A percentile compares a stretch with the other conserved stretches of the same genome.
Conservation (phyloP, 1,140 invertebrate genomes). For the Drosophila punjabiensis region DNA sequence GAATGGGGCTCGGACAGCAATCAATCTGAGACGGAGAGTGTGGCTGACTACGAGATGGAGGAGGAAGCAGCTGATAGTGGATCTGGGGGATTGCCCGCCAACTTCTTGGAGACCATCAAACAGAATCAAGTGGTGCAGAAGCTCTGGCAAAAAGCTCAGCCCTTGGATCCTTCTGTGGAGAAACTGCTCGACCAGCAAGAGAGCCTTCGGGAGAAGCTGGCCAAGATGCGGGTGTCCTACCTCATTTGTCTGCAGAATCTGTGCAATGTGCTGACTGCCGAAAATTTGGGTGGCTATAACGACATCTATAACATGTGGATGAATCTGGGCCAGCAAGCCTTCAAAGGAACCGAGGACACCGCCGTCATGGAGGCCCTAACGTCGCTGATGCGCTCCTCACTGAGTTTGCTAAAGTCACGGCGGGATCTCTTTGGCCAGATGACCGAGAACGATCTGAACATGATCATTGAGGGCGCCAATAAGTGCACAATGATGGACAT, state of each 20-base stretch:
- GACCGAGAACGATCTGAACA: constrained; percentile 79
- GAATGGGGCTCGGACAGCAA: constrained; percentile 53
- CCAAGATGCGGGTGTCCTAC: constrained; percentile 61
- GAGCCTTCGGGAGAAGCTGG: constrained; percentile 29
- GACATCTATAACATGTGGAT: constrained; percentile 75
- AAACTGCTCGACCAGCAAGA: constrained; percentile 33
- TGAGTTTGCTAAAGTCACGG: constrained; percentile 63
- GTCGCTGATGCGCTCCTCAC: constrained; percentile 69
- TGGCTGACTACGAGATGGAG: constrained; percentile 66
- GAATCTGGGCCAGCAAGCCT: constrained; percentile 71
- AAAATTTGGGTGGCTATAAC: constrained; percentile 67
- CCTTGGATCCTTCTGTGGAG: constrained; percentile 25
- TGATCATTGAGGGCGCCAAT: constrained; percentile 88
- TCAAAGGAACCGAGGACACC: constrained; percentile 59
- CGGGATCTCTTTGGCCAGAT: constrained; percentile 82
- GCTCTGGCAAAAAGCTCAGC: constrained; percentile 49
- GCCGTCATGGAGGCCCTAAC: constrained; percentile 67
- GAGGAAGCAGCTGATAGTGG: constrained; percentile 50
- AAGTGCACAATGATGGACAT: constrained; percentile 87
- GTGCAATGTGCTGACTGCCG: constrained; percentile 54
- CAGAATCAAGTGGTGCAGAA: constrained; percentile 59
- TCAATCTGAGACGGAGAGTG: constrained; percentile 68
- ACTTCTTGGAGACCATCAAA: constrained; percentile 61
- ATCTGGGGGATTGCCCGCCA: constrained; percentile 62
- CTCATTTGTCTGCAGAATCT: constrained; percentile 73